Evolutionary conservation across 2,888 invertebrate genomes (phyloP), one percentile per base, ranked within the genome.

Genomic region (Chymomyza procnemis): DNA sequence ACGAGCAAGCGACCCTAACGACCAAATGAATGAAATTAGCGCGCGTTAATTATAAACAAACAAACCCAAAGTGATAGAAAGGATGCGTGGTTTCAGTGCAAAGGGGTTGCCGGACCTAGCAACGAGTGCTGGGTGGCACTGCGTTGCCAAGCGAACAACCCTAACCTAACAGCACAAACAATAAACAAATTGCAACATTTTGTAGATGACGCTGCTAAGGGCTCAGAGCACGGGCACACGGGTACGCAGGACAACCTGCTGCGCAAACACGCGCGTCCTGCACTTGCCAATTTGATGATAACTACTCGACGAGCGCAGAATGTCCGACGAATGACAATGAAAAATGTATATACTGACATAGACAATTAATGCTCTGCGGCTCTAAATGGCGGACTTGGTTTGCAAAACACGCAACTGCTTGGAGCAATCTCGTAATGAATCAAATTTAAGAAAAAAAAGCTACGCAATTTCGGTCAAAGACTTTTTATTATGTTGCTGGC

Each of bases 1-100:
- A 61, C 19, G 46, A 14, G 26, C 26, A 18, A 56, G 19, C 64
- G 52, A 57, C 47, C 63, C 9, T 12, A 75, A 78, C 76, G 78
- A 81, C 76, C 67, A 86, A 86, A 86, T 80, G 81, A 86, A 86
- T 80, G 81, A 82, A 86, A 82, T 82, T 82, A 82, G 81, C 81
- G 81, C 73, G 81, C 87, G 87, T 82, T 82, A 82, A 84, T 82
- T 87, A 82, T 86, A 86, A 82, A 82, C 87, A 82, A 86, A 86
- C 85, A 41, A 46, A 4, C 50, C n/a, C 34, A 30, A 30, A 14
- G 30, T n/a, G 50, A 16, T 26, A 6, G 26, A 26, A 2, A 8
- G 22, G 1, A 19, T 16, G 21, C 21, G 57, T 52, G 41, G 16
- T 18, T 70, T 16, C 12, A 18, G n/a, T n/a, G 48, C 16, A n/a